Base-by-base conservation (phyloP, 2,797 vertebrate species). In the Semaprochilodus insignis region DNA sequence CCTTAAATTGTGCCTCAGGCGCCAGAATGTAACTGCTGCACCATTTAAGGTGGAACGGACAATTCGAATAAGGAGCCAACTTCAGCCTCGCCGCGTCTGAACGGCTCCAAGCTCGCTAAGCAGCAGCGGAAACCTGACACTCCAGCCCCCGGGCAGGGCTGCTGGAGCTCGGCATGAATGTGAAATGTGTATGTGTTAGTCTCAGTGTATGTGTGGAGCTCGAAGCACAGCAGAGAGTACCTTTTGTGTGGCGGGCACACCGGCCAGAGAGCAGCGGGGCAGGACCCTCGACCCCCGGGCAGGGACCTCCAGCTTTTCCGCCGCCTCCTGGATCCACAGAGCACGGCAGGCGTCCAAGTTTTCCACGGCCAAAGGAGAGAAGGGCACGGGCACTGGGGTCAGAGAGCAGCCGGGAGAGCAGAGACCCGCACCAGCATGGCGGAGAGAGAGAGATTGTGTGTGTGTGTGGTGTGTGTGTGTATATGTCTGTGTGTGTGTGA, bases 221-320 rank as follows among this genome's bases (percentile, higher is more conserved):
- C 15, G 52, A 16, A 48, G 44, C 44, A 48, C 44, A 48, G 44
- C 52, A 17, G 52, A 59, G 55, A 23, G 79, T 63, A 89, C 96
- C 95, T 96, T 97, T 97, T 97, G 96, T 97, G 96, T 95, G 85
- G 73, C 88, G 73, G 74, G 83, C 55, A 59, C 55, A 59, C 21
- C 55, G 55, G 55, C 15, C 92, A 93, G 91, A 92, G 93, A 88
- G 94, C 92, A 92, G 91, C 90, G 93, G 97, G 96, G 96, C 95
- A 96, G 94, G 96, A 97, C 96, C 96, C 97, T 96, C 96, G 96
- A 97, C 96, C 97, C 95, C 92, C 90, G 97, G 96, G 96, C 95
- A 59, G 94, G 95, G 95, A 96, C 95, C 96, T 94, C 93, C 91
- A 89, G 93, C 92, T 91, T n/a, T 10, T 59, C 19, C 21, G 55